Base-by-base conservation (phyloP, 2,113 vertebrate species). In the Toxotes chatareus region DNA sequence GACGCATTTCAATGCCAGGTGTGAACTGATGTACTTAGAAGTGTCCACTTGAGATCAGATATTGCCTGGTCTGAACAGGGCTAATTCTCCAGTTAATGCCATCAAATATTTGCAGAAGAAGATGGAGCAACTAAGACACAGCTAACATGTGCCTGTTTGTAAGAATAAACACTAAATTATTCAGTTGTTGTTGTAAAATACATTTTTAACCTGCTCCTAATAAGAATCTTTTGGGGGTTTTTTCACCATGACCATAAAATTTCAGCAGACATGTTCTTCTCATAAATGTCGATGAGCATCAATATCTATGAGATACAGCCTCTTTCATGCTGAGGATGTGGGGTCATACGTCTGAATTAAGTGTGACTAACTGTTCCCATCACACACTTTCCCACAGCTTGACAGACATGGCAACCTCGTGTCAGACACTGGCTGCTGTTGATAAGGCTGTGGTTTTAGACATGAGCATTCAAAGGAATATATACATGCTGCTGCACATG, bases 391-490 rank as follows among this genome's bases (percentile, higher is more conserved):
- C 67, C 62, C 78, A 79, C 80, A 67, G 42, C 27, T 1, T 63
- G 60, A 78, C 56, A 82, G 87, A 80, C 78, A 36, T 44, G 61
- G 27, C 73, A 70, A 81, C 76, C 77, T 84, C 12, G n/a, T 75
- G 80, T 84, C 75, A 89, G 86, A 89, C 80, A 68, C 47, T 23
- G 57, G 42, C 23, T 62, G 72, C 49, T 75, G 67, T 46, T 78
- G 73, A 79, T 82, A 83, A 71, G 49, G 56, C 51, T 78, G 87
- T 86, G 82, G 66, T 92, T 85, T 82, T 11, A 76, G 36, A 72
- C n/a, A 71, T 9, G 23, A 79, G 59, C 46, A 36, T 83, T 69
- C 40, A 76, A 27, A 65, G 55, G 36, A 65, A 80, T 73, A n/a
- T 53, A 19, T 0, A 23, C 19, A 46, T 68, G 56, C 16, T 57